A percentile compares a stretch with the other conserved stretches of the same genome.
These are phyloP conservation scores for Xiphophorus maculatus DNA, from an alignment of 2,113 vertebrate genomes.

Conservation along the genomic window DNA sequence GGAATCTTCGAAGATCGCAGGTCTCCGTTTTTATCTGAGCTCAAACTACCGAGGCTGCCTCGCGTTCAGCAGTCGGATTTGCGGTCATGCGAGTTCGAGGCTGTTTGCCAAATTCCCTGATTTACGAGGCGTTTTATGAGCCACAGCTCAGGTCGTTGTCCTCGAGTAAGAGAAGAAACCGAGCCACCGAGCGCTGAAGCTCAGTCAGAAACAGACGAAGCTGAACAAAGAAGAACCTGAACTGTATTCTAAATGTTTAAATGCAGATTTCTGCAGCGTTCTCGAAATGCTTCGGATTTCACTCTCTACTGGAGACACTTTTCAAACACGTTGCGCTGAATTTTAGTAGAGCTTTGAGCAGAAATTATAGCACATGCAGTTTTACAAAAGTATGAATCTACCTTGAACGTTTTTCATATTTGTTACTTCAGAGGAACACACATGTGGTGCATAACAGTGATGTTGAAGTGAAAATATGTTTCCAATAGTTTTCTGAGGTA, in stretches of 20 bases:
- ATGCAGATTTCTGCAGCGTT: not conserved
- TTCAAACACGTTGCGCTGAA: slow-evolving; percentile 1
- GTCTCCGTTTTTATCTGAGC: slow-evolving; percentile 3
- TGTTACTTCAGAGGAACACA: not conserved
- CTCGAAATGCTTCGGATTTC: slow-evolving; percentile 16
- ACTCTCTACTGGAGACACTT: not conserved
- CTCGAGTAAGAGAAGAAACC: not conserved
- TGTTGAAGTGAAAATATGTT: not conserved
- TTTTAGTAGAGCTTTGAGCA: not conserved
- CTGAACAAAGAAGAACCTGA: slow-evolving; percentile 10
- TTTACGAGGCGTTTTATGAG: slow-evolving; percentile 39
- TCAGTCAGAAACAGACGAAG: slow-evolving; percentile 26
- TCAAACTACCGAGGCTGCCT: slow-evolving; percentile 36
- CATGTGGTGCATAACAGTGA: not conserved
- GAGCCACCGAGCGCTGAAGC: not conserved
- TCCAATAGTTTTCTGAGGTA: not conserved
- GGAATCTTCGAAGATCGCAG: not conserved
- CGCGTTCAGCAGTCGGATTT: slow-evolving; percentile 27
- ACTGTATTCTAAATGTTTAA: not conserved
- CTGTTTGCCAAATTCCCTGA: slow-evolving; percentile 42
- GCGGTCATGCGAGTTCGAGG: slow-evolving; percentile 22
- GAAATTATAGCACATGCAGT: not conserved
- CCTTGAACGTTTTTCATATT: not conserved
- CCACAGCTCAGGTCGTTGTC: slow-evolving; percentile 31
- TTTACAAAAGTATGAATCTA: not conserved